phyloP scores from a whole-genome alignment of 2,888 invertebrate species.

The Amaurobius ferox region DNA sequence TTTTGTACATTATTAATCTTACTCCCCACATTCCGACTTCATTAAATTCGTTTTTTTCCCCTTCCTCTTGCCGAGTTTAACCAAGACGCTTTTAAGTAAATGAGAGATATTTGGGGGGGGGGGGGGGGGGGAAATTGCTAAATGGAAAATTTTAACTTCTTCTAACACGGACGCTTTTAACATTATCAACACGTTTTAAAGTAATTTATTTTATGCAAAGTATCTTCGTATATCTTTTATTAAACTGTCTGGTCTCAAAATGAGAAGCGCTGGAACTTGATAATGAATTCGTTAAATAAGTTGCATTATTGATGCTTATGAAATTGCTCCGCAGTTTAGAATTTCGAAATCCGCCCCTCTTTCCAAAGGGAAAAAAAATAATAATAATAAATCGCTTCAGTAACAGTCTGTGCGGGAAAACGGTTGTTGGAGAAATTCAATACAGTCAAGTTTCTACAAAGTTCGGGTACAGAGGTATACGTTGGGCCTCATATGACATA shows the following conservation, averaged over 20 bases:
- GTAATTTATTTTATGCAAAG: constrained; percentile 10
- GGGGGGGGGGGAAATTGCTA: constrained; percentile 4
- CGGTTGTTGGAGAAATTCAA: too few relatives aligned
- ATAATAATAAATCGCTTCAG: too few relatives aligned
- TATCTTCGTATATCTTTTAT: background rate
- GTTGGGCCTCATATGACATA: too few relatives aligned
- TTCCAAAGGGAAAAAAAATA: too few relatives aligned
- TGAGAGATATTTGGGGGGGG: background rate
- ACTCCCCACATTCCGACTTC: constrained; percentile 1
- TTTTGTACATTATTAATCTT: background rate
- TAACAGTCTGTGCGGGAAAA: too few relatives aligned
- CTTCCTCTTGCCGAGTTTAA: background rate
- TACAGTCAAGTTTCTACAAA: too few relatives aligned
- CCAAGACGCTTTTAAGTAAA: background rate
- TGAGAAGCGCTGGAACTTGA: background rate
- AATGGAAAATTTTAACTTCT: constrained; percentile 25
- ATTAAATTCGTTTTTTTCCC: constrained; percentile 26
- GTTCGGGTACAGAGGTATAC: too few relatives aligned
- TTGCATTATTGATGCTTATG: background rate
- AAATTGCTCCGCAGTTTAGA: background rate
- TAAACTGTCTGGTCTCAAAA: background rate
- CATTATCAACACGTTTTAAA: constrained; percentile 7
- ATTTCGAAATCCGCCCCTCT: too few relatives aligned
- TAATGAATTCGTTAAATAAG: background rate
- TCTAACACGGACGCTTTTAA: background rate